phyloP scores from a whole-genome alignment of 1,140 invertebrate species.

The Holcopasites calliopsidis region DNA sequence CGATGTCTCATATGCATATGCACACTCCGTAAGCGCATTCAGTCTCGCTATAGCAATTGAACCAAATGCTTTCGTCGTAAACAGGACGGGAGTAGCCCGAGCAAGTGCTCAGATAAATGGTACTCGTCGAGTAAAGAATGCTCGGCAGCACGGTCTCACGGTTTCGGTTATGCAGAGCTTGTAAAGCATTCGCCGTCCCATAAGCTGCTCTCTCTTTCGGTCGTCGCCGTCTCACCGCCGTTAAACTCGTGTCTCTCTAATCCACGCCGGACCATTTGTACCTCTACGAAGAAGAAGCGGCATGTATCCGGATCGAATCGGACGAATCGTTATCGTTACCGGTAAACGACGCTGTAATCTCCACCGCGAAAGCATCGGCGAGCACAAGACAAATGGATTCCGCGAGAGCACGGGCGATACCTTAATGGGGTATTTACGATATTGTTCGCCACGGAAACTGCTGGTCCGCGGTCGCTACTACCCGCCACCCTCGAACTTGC shows the following conservation, averaged over 20 bases:
- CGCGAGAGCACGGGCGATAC: not conserved
- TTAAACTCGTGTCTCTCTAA: slow-evolving; percentile 42
- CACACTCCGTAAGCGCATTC: not conserved
- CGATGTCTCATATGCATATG: no score
- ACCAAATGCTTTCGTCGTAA: not conserved
- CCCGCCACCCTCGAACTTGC: not conserved
- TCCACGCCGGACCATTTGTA: not conserved
- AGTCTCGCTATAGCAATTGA: not conserved
- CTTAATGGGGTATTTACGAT: slow-evolving; percentile 40
- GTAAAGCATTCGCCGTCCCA: slow-evolving; percentile 4
- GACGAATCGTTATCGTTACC: slow-evolving; percentile 45
- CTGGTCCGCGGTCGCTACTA: not conserved
- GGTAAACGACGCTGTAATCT: slow-evolving; percentile 52
- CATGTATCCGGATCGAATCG: slow-evolving; percentile 39
- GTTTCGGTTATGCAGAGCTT: slow-evolving; percentile 34
- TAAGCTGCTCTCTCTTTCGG: slow-evolving; percentile 17
- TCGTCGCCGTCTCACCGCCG: slow-evolving; percentile 27
- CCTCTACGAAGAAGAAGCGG: not conserved
- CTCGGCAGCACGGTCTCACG: slow-evolving; percentile 15
- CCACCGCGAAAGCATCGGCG: slow-evolving; percentile 23
- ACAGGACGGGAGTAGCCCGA: not conserved
- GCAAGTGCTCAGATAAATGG: slow-evolving; percentile 21
- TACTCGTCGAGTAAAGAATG: slow-evolving; percentile 21
- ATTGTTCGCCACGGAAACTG: slow-evolving; percentile 33
- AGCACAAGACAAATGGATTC: slow-evolving; percentile 47